phyloP scores from a whole-genome alignment of 2,888 invertebrate genomes.

The Polia nebulosa region DNA sequence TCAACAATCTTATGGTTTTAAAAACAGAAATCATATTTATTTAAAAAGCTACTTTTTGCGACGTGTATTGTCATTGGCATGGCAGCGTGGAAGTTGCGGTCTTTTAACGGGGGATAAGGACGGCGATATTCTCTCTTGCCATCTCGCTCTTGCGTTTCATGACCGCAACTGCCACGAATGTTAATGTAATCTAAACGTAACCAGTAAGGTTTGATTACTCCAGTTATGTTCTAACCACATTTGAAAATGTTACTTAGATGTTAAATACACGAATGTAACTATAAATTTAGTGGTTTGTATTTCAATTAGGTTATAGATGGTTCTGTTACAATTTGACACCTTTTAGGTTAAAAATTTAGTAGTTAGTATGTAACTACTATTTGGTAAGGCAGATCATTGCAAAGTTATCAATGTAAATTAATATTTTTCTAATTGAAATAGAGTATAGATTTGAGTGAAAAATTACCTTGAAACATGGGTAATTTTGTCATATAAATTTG shows the following conservation, averaged over 20 bases:
- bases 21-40: too few species aligned
- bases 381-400: not conserved
- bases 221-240: not conserved
- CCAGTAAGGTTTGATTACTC: not conserved
- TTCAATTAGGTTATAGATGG: not conserved
- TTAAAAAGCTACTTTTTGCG: too few species aligned
- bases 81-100: not conserved
- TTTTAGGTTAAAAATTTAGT: constrained; percentile 5
- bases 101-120: not conserved
- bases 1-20: not conserved
- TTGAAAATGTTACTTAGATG: constrained; percentile 5
- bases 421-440: not conserved
- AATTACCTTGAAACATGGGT: too few species aligned
- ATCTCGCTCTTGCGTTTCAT: constrained; percentile 1
- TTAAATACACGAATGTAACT: constrained; percentile 1
- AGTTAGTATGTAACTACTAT: not conserved
- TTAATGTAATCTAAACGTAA: not conserved
- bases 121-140: not conserved
- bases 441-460: not conserved
- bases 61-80: not conserved
- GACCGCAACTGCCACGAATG: not conserved
- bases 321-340: constrained; percentile 8
- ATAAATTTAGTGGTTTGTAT: constrained; percentile 3
- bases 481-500: not conserved
- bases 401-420: constrained; percentile 1